Percentiles rank a stretch among this genome's conserved stretches.
These are phyloP conservation scores for Parapristionchus giblindavisi DNA, from an alignment of 2,888 invertebrate genomes.

Conservation along the genomic window DNA sequence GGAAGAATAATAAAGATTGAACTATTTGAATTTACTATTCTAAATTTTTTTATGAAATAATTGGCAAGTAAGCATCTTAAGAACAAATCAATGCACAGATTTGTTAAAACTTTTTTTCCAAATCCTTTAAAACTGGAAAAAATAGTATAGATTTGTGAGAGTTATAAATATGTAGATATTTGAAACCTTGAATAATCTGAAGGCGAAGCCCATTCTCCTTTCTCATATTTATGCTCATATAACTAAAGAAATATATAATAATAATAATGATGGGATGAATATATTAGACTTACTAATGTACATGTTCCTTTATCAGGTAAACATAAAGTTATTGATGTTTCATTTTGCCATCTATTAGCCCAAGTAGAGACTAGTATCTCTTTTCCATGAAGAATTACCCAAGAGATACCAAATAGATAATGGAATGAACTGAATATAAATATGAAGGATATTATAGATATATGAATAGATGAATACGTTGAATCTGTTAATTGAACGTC, in stretches of 20 bases:
- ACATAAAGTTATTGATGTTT: slow-evolving; percentile 17
- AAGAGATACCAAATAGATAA: slow-evolving; percentile 20
- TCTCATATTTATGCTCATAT: slow-evolving; percentile 16
- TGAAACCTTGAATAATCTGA: too few species aligned
- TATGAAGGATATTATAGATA: not conserved
- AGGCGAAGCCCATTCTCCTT: not conserved
- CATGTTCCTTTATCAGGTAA: not conserved
- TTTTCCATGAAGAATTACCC: slow-evolving; percentile 10
- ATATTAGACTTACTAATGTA: slow-evolving; percentile 18
- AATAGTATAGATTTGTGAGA: too few species aligned
- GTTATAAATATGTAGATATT: too few species aligned
- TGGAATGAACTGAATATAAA: slow-evolving; percentile 12
- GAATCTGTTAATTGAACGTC: slow-evolving; percentile 32
- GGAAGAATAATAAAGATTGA: slow-evolving; percentile 11
- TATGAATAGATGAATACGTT: not conserved
- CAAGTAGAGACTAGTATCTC: slow-evolving; percentile 5
- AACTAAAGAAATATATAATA: not conserved
- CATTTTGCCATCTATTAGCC: slow-evolving; percentile 36
- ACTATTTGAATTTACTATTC: not conserved
- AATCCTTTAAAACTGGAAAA: too few species aligned
- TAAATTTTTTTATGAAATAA: not conserved
- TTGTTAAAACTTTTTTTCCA: too few species aligned
- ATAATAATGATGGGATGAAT: not conserved
- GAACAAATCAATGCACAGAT: too few species aligned
- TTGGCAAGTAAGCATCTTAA: not conserved